phyloP scores from a whole-genome alignment of 1,140 invertebrate genomes.

The Drosophila auraria region DNA sequence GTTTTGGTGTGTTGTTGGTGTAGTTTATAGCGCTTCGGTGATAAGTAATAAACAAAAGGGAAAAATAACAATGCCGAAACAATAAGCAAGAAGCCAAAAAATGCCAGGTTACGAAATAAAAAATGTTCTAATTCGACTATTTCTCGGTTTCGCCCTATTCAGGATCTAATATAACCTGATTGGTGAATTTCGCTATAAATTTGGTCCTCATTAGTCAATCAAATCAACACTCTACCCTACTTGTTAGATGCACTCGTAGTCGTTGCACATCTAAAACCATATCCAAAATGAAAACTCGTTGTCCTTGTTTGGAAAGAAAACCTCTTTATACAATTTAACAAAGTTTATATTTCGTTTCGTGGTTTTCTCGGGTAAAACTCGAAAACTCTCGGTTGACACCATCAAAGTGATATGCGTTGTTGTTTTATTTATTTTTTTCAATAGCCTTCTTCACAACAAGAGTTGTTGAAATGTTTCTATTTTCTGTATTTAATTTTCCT shows the following conservation, averaged over 20 bases:
- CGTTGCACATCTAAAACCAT: conserved; percentile 36
- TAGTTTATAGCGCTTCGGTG: conserved; percentile 37
- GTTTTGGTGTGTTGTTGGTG: conserved; percentile 36
- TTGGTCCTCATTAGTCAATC: conserved; percentile 74
- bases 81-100: conserved; percentile 73
- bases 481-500: conserved; percentile 4
- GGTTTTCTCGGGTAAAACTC: conserved; percentile 39
- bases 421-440: no score
- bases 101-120: conserved; percentile 32
- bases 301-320: conserved; percentile 9
- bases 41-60: conserved; percentile 18
- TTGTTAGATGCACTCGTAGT: conserved; percentile 18
- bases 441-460: conserved; percentile 73
- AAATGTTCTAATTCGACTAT: conserved; percentile 27
- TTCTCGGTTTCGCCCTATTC: conserved; percentile 7
- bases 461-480: conserved; percentile 70
- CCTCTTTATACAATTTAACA: conserved; percentile 13
- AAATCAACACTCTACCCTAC: conserved; percentile 64
- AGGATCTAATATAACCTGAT: conserved; percentile 52
- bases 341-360: conserved; percentile 16
- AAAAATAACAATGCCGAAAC: conserved; percentile 41
- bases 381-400: conserved; percentile 51
- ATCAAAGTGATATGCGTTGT: conserved; percentile 80
- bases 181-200: conserved; percentile 70
- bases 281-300: conserved; percentile 52